Evolutionary conservation across 2,797 vertebrate species (phyloP), one percentile per base, ranked within the genome.

Genomic region (Epinephelus coioides): DNA sequence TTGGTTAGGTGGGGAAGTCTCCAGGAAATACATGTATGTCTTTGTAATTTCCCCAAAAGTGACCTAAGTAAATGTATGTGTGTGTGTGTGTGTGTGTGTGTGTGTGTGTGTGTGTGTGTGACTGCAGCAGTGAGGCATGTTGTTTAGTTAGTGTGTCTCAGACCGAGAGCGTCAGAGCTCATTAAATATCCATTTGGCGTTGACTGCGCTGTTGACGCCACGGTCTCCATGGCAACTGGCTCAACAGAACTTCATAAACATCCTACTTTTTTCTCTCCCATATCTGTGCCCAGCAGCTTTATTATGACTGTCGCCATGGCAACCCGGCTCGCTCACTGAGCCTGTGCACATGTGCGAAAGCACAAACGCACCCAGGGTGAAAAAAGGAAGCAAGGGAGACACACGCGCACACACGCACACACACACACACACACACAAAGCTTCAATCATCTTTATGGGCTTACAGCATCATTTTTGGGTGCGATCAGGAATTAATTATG

Each of bases 291-390:
- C 46, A n/a, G 70, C 70, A 55, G 80, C 67, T 91, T 90, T 95
- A 92, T 95, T 95, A 89, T 94, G 94, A 92, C 94, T 94, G 93
- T 94, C 71, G 4, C 92, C 89, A 69, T 61, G 78, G 89, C 76
- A 85, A 94, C 91, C 13, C 13, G 9, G 77, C 72, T 83, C 44
- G 5, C 68, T 78, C 51, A 4, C 59, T 27, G 69, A 66, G 68
- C 55, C 47, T 30, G 38, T 7, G 18, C 11, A 10, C 34, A 65
- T 34, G 27, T 53, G 25, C 50, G 9, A 56, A 66, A 57, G 18
- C 56, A 61, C 49, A 53, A 53, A 75, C 46, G 62, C 69, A 59
- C 54, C 69, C 14, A 61, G 67, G 72, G 79, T 61, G 17, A 54
- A 65, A 65, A 43, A 43, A 43, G 3, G 55, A 75, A 65, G 65